These are phyloP conservation scores for Busseola fusca DNA, from an alignment of 2,888 invertebrate genomes.

Conservation along the genomic window DNA sequence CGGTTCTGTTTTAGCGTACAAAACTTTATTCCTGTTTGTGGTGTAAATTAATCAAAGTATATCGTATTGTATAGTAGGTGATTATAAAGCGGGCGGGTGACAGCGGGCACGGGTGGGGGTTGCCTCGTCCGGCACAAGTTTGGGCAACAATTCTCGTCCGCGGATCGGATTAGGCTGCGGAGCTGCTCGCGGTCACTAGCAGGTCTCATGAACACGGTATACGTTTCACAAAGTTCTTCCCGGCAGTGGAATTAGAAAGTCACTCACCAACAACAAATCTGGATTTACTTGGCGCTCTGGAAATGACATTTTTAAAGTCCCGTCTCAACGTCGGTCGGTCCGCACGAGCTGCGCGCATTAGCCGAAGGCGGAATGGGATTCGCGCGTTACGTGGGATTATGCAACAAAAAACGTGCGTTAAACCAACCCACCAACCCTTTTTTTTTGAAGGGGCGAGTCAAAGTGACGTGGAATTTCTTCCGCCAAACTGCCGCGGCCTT, in stretches of 20 bases:
- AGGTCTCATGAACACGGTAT: conserved; percentile 85
- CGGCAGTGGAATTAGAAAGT: conserved; percentile 85
- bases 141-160: conserved; percentile 78
- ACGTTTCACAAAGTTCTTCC: conserved; percentile 87
- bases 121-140: conserved; percentile 77
- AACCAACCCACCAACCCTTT: conserved; percentile 84
- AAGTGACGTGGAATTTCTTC: conserved; percentile 85
- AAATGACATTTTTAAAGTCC: conserved; percentile 85
- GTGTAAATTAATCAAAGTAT: conserved; percentile 87
- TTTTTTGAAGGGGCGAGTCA: conserved; percentile 73
- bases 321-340: conserved; percentile 70
- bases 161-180: conserved; percentile 84
- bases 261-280: conserved; percentile 86
- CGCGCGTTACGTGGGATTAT: conserved; percentile 79
- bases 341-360: conserved; percentile 75
- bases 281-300: conserved; percentile 82
- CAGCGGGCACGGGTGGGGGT: conserved; percentile 55
- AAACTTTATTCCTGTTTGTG: conserved; percentile 83
- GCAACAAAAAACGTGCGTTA: conserved; percentile 82
- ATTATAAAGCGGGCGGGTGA: conserved; percentile 79
- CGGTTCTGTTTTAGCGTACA: conserved; percentile 81
- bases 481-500: conserved; percentile 75
- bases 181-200: conserved; percentile 83
- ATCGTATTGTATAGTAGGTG: conserved; percentile 76
- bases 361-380: conserved; percentile 70